These are phyloP conservation scores for Microtus ochrogaster DNA, from an alignment of 2,113 vertebrate genomes.

Conservation along the genomic window DNA sequence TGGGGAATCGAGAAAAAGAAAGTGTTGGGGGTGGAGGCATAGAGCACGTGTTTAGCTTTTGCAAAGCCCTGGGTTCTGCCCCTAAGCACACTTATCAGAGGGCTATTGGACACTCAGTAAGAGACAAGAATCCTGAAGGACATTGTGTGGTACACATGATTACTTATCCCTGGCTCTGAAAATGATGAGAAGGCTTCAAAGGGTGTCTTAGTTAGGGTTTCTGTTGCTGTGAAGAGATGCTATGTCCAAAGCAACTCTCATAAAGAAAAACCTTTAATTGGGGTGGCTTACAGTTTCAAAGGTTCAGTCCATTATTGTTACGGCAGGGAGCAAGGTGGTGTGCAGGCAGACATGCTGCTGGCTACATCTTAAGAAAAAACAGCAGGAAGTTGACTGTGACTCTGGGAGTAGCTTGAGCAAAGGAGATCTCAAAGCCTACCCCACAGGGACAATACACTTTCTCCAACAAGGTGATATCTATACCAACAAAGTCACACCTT, in stretches of 20 bases:
- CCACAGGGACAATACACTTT: too few species aligned
- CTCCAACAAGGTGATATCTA: neutral
- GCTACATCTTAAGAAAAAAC: neutral
- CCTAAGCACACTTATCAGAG: neutral
- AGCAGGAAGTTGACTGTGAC: neutral
- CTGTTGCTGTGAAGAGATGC: neutral
- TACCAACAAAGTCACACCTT: too few species aligned
- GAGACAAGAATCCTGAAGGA: neutral
- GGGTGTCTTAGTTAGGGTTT: neutral
- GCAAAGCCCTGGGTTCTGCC: neutral
- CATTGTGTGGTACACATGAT: accelerated
- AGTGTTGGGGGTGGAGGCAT: neutral
- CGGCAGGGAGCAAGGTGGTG: neutral
- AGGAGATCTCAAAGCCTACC: neutral
- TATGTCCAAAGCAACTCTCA: neutral
- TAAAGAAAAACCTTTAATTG: neutral
- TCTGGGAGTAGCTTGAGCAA: neutral
- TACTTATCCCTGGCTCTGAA: neutral
- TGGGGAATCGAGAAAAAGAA: neutral
- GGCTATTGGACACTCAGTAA: neutral
- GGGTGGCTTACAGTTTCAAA: neutral
- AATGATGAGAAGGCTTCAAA: neutral
- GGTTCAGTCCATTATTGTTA: neutral
- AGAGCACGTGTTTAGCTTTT: neutral
- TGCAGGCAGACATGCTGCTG: neutral